These are phyloP conservation scores for Cirrhinus mrigala DNA, from an alignment of 2,797 vertebrate genomes.

Conservation along the genomic window DNA sequence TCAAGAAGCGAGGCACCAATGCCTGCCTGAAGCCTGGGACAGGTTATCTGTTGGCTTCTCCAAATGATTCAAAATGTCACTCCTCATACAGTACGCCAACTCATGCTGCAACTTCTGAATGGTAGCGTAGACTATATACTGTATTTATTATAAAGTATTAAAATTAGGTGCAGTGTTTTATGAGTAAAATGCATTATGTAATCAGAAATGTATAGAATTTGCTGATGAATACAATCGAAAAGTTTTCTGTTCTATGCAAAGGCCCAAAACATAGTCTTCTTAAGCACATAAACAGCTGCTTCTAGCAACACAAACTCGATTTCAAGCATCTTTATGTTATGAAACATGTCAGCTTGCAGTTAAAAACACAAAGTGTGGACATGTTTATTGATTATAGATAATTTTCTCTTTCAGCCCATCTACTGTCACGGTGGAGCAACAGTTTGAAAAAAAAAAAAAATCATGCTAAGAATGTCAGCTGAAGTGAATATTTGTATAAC, in stretches of 20 bases:
- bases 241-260: background rate
- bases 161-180: background rate
- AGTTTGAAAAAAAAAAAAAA: conserved; percentile 5
- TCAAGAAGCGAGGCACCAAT: background rate
- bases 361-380: background rate
- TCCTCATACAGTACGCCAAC: background rate
- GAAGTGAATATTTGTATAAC: background rate
- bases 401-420: background rate
- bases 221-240: background rate
- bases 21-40: background rate
- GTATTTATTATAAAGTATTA: background rate
- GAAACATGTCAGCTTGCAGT: background rate
- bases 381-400: background rate
- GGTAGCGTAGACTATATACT: background rate
- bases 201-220: background rate
- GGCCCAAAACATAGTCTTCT: background rate
- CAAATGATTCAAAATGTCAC: conserved; percentile 2
- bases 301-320: background rate
- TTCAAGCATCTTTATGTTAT: background rate
- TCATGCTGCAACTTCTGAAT: background rate
- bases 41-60: conserved; percentile 7
- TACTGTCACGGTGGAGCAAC: background rate
- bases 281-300: background rate
- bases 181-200: background rate
- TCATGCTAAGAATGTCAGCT: background rate